A percentile compares a stretch with the other conserved stretches of the same genome.
phyloP scores from a whole-genome alignment of 2,888 invertebrate genomes.

The Mesodorylaimus sp. region DNA sequence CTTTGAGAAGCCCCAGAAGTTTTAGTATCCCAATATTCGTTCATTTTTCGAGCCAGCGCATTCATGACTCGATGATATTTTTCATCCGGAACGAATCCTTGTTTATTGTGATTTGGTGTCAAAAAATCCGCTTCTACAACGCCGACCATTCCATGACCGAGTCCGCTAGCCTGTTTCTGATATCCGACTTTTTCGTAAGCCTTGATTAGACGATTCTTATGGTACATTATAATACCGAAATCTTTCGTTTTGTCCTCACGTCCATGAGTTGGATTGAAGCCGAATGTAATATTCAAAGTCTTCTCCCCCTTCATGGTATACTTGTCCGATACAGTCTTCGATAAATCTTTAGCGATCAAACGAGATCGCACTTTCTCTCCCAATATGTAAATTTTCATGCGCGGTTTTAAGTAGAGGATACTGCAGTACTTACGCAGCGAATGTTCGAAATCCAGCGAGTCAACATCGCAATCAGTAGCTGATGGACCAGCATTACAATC shows the following conservation, averaged over 20 bases:
- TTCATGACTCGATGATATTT: background rate
- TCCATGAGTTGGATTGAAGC: constrained; percentile 17
- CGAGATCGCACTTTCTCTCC: constrained; percentile 28
- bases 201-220: constrained; percentile 29
- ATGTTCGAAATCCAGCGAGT: constrained; percentile 39
- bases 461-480: constrained; percentile 18
- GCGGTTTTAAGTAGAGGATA: constrained; percentile 29
- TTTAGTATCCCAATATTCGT: background rate
- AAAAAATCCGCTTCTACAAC: constrained; percentile 28
- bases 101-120: constrained; percentile 30
- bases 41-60: background rate
- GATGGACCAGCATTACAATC: too few relatives aligned
- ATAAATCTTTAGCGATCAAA: constrained; percentile 27
- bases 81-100: constrained; percentile 22
- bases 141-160: constrained; percentile 29
- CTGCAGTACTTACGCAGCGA: constrained; percentile 28
- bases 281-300: constrained; percentile 27
- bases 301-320: constrained; percentile 25
- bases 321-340: constrained; percentile 24
- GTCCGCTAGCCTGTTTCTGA: constrained; percentile 26
- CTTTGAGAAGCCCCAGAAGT: background rate
- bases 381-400: constrained; percentile 30
- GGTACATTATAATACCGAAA: constrained; percentile 31
- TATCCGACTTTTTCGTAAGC: constrained; percentile 31
- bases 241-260: constrained; percentile 18